Evolutionary conservation across 2,888 invertebrate genomes (phyloP), one percentile per base, ranked within the genome.

Genomic region (Erebia palarica): DNA sequence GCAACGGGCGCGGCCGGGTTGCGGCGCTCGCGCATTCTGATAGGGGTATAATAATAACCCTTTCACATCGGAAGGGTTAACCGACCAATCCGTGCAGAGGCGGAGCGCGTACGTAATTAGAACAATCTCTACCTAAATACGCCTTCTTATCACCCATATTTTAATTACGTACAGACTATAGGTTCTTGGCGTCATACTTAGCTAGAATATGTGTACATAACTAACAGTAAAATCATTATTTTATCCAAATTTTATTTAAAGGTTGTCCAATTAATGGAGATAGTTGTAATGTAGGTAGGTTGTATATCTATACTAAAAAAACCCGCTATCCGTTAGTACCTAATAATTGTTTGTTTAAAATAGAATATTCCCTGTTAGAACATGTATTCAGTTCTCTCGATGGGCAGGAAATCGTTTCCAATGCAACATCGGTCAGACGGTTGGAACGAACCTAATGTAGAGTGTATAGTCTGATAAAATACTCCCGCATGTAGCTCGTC

Each of bases 31-130:
- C 89, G 85, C 84, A 87, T 86, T 74, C 69, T 73, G 75, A 79
- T 77, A 81, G 85, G 86, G 85, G 82, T 80, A 85, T 90, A 91
- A 86, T 92, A 92, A 91, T 92, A 93, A 92, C 92, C 92, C 92
- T 91, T 93, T 91, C 84, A 80, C 78, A 73, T 78, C 79, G 82
- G 86, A 88, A 90, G 88, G 91, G 91, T 88, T 90, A 85, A 78
- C 66, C 89, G 82, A 78, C 93, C 93, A 93, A 93, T 93, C 83
- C 78, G 78, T 79, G 70, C 80, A 72, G 81, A 87, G 93, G 93
- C 91, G 93, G 89, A 83, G 91, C 89, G 76, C 70, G 44, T 75
- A 75, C 75, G 75, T 77, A 79, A 80, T 86, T 80, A 81, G 75
- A 75, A 68, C 14, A 66, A 47, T 78, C 73, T 75, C 74, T 76